A percentile compares a stretch with the other conserved stretches of the same genome.
Evolutionary conservation across 1,140 invertebrate species (phyloP).

Genomic region (Lerema accius): DNA sequence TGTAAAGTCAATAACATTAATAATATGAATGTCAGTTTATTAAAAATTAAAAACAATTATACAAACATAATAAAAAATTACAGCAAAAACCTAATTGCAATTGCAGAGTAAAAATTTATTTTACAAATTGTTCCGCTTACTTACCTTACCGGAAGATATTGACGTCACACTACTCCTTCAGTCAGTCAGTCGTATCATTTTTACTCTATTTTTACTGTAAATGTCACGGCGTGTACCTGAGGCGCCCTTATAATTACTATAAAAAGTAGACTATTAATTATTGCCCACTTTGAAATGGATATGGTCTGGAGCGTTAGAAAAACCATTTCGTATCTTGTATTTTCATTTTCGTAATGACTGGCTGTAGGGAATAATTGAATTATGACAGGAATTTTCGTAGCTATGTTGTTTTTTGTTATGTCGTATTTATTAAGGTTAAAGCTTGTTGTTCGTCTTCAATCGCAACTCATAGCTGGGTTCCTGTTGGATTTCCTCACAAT

Average conservation of each 20-base stretch:
- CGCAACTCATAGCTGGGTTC: no score
- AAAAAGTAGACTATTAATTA: conserved; percentile 28
- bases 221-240: conserved; percentile 16
- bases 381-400: background rate
- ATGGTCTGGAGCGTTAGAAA: background rate
- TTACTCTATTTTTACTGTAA: conserved; percentile 20
- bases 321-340: background rate
- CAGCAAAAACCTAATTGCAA: no score
- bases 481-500: no score
- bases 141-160: conserved; percentile 14
- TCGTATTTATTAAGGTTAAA: no score
- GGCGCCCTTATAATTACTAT: conserved; percentile 18
- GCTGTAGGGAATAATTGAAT: background rate
- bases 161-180: background rate
- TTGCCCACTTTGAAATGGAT: conserved; percentile 24
- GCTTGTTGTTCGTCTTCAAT: no score
- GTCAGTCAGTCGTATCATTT: conserved; percentile 18
- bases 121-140: background rate
- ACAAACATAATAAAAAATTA: no score
- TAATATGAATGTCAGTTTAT: no score
- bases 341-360: background rate
- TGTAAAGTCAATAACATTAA: no score
- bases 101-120: background rate
- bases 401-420: no score
- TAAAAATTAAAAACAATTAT: no score